Base-by-base conservation (phyloP, 1,140 invertebrate genomes). In the Drosophila tani region DNA sequence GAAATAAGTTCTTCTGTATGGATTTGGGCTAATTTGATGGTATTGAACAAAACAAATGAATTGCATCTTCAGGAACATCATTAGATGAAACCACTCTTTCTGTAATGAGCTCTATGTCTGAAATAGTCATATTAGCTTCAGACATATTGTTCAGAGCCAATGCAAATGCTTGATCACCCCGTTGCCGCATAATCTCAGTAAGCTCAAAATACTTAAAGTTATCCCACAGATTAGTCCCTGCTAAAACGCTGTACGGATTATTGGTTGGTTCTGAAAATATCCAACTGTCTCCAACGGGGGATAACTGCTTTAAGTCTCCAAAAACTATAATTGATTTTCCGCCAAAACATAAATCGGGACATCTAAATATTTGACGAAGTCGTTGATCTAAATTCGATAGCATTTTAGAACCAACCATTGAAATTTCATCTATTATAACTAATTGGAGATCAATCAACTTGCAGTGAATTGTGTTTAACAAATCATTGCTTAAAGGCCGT, bases 131-230 rank as follows among this genome's bases (percentile, higher is more conserved):
- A 19, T 38, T 38, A 3, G 51, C 51, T 38, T 56, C 32, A 21
- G 32, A 55, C 45, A 53, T 51, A 2, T 46, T 53, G 15, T 73
- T 73, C 2, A 60, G 21, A 0, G 57, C 51, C 3, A 35, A n/a
- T 14, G 51, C 50, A 41, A 69, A 69, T 9, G 21, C 14, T 27
- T 69, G 50, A 35, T 57, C 49, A 32, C 51, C 55, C 19, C 64
- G 14, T n/a, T 75, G 57, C 19, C 27, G 38, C 45, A 69, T 69
- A n/a, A 63, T 69, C 15, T 69, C 51, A 4, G 46, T 75, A n/a
- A 69, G 57, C 40, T 60, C 65, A 43, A 69, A 75, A 50, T 57
- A 64, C 50, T 15, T 55, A 41, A 56, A 21, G 11, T 19, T 43
- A 27, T 14, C 21, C 35, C 21, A 27, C 2, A 19, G 56, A 12